Conservation (phyloP, 2,113 vertebrate genomes). For the Marcusenius ussheri region DNA sequence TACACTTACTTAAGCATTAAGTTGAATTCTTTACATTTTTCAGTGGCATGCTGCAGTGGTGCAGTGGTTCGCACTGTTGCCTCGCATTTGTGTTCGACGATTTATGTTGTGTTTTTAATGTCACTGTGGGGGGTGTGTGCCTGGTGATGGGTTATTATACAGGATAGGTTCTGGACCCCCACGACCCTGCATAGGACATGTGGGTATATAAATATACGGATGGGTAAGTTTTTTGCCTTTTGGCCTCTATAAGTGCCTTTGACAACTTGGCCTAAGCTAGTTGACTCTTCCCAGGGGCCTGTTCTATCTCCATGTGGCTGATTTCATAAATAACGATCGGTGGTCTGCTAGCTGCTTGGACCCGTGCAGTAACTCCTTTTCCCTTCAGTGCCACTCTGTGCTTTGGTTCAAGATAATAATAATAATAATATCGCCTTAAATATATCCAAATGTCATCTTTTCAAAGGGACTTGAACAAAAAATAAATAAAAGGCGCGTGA, state of each 20-base stretch:
- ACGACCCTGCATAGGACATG: background rate
- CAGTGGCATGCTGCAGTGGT: background rate
- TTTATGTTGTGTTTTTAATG: background rate
- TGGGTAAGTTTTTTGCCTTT: background rate
- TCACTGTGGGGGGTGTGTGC: background rate
- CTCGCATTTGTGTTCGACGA: background rate
- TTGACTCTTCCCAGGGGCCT: background rate
- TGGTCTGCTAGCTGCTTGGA: background rate
- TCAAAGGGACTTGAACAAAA: background rate
- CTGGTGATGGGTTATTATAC: background rate
- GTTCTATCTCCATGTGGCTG: background rate
- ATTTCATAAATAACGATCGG: background rate
- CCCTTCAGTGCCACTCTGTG: background rate
- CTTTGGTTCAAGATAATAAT: background rate
- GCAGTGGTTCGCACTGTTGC: background rate
- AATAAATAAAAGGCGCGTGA: background rate
- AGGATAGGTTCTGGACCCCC: background rate
- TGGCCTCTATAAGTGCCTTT: background rate
- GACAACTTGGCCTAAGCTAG: background rate
- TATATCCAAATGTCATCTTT: conserved; percentile 13
- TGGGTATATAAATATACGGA: background rate
- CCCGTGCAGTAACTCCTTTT: background rate
- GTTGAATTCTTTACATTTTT: background rate
- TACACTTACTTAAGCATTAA: background rate
- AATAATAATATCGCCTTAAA: background rate